Percentiles rank a stretch among this genome's conserved stretches.
Evolutionary conservation across 2,113 vertebrate species (phyloP).

Genomic region (Prionailurus bengalensis): DNA sequence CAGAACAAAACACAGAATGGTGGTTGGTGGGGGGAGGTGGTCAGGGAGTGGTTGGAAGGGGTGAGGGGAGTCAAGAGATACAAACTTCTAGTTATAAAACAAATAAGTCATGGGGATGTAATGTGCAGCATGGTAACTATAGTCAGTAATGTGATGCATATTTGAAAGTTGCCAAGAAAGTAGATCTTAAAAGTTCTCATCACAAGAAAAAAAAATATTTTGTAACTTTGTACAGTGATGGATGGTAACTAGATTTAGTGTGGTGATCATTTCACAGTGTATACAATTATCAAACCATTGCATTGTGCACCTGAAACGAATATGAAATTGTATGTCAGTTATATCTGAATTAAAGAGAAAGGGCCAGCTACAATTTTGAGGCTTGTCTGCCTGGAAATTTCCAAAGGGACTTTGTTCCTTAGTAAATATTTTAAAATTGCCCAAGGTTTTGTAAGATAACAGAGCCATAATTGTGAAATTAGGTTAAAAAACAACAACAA

Average conservation of each 20-base stretch:
- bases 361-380: background rate
- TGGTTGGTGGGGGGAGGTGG: background rate
- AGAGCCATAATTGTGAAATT: slow-evolving; percentile 70
- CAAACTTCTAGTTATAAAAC: background rate
- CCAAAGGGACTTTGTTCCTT: slow-evolving; percentile 64
- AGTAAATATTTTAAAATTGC: slow-evolving; percentile 78
- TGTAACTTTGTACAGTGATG: background rate
- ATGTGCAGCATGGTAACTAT: background rate
- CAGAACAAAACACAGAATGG: background rate
- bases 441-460: slow-evolving; percentile 57
- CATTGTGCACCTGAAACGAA: background rate
- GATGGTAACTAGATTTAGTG: background rate
- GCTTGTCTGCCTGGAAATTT: slow-evolving; percentile 65
- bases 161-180: background rate
- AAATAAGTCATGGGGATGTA: background rate
- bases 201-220: background rate
- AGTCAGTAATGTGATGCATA: background rate
- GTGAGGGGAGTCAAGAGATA: background rate
- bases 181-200: background rate
- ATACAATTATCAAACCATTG: background rate
- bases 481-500: background rate
- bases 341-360: background rate
- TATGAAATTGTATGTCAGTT: background rate
- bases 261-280: background rate
- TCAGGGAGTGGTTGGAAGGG: background rate